Conservation (phyloP, 2,113 vertebrate species). For the Mesocricetus auratus region DNA sequence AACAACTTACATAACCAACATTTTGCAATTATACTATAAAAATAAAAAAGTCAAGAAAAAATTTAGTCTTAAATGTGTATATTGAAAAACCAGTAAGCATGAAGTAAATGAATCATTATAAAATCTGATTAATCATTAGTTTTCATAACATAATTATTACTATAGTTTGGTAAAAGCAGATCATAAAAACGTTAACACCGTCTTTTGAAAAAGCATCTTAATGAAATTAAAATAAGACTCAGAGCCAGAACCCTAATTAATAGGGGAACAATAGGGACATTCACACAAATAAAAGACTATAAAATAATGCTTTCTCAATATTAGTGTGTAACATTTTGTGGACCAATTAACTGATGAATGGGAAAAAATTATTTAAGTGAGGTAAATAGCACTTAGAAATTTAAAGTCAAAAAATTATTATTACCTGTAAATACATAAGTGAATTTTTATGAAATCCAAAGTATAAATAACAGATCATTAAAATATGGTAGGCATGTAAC, state of each 20-base stretch:
- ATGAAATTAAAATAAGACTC: neutral
- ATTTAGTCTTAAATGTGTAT: neutral
- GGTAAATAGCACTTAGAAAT: neutral
- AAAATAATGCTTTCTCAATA: neutral
- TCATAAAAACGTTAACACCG: neutral
- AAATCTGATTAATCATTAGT: neutral
- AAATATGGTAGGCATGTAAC: neutral
- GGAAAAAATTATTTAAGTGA: neutral
- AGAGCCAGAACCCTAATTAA: neutral
- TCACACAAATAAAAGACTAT: neutral
- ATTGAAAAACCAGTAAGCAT: slow-evolving; percentile 7
- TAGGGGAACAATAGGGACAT: neutral
- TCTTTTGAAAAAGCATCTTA: neutral
- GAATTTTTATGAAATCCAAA: neutral
- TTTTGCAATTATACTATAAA: slow-evolving; percentile 9
- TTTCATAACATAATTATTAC: slow-evolving; percentile 19
- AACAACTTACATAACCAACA: neutral
- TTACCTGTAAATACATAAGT: neutral
- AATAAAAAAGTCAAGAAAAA: neutral
- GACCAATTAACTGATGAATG: neutral
- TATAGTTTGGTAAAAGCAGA: neutral
- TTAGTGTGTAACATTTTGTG: slow-evolving; percentile 21
- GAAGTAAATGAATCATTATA: neutral
- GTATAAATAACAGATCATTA: neutral
- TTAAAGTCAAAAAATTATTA: neutral